phyloP scores from a whole-genome alignment of 2,797 vertebrate species.

The Artibeus jamaicensis region DNA sequence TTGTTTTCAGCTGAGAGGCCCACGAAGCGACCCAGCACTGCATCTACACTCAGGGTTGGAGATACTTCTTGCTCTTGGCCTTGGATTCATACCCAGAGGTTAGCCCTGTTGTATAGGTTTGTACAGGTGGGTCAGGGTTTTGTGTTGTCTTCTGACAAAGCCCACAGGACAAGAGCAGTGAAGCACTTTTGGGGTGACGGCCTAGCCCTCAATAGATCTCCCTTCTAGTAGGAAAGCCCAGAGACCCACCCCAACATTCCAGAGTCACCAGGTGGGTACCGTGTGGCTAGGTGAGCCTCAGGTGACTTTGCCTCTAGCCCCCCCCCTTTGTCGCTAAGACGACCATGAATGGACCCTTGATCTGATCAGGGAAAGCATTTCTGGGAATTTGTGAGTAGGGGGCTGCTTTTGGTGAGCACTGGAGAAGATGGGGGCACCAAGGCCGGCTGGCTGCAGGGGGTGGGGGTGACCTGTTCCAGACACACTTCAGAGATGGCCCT shows the following conservation, averaged over 20 bases:
- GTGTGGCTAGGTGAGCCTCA: too few relatives aligned
- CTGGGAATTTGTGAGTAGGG: neutral
- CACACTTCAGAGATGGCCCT: neutral
- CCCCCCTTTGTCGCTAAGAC: too few relatives aligned
- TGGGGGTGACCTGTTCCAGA: neutral
- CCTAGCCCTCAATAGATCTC: neutral
- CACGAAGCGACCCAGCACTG: neutral
- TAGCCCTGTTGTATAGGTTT: neutral
- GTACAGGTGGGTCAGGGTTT: too few relatives aligned
- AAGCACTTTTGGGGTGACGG: neutral
- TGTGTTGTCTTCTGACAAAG: neutral
- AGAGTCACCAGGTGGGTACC: neutral
- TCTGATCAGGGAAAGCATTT: neutral
- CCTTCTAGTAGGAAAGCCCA: neutral
- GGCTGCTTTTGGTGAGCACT: neutral
- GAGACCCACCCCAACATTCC: neutral
- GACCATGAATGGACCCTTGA: neutral
- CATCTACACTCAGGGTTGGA: neutral
- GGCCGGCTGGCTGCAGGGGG: too few relatives aligned
- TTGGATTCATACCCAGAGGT: neutral
- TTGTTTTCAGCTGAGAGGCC: neutral
- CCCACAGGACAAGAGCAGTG: neutral
- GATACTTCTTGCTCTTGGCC: neutral
- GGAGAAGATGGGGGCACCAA: neutral
- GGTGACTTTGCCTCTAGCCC: fast-evolving